phyloP scores from a whole-genome alignment of 1,140 invertebrate species.

The Cydia splendana region DNA sequence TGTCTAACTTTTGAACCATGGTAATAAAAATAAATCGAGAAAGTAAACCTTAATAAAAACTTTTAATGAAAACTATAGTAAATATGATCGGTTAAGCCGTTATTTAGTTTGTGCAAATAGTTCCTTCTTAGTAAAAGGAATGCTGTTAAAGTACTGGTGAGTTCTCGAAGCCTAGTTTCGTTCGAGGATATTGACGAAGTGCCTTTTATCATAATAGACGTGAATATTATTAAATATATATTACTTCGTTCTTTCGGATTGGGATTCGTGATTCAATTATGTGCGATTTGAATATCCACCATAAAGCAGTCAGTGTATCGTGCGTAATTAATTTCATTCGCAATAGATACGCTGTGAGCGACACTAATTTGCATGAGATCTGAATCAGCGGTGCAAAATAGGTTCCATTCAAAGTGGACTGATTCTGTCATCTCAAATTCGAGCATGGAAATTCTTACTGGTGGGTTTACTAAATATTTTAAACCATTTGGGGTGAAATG shows the following conservation, averaged over 20 bases:
- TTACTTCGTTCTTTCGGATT: neutral
- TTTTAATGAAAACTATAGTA: too few relatives aligned
- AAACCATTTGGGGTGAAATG: neutral
- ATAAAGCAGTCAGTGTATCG: constrained; percentile 28
- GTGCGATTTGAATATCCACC: constrained; percentile 26
- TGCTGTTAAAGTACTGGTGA: too few relatives aligned
- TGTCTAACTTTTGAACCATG: too few relatives aligned
- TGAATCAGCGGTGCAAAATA: constrained; percentile 19
- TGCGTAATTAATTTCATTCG: constrained; percentile 28
- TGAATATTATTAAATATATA: too few relatives aligned
- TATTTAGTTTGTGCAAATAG: too few relatives aligned
- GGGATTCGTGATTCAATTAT: neutral
- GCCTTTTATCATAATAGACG: too few relatives aligned
- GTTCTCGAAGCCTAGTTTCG: too few relatives aligned
- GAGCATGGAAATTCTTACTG: neutral
- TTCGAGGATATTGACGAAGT: too few relatives aligned
- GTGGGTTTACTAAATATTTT: neutral
- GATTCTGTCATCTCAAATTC: constrained; percentile 18
- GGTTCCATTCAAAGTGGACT: constrained; percentile 9
- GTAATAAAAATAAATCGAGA: too few relatives aligned
- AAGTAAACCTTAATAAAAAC: too few relatives aligned
- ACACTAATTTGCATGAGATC: constrained; percentile 30
- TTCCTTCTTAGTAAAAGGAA: too few relatives aligned
- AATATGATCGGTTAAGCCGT: too few relatives aligned
- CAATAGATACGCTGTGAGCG: constrained; percentile 24